A percentile compares a stretch with the other conserved stretches of the same genome.
phyloP scores from a whole-genome alignment of 2,113 vertebrate genomes.

The Tetrao urogallus region DNA sequence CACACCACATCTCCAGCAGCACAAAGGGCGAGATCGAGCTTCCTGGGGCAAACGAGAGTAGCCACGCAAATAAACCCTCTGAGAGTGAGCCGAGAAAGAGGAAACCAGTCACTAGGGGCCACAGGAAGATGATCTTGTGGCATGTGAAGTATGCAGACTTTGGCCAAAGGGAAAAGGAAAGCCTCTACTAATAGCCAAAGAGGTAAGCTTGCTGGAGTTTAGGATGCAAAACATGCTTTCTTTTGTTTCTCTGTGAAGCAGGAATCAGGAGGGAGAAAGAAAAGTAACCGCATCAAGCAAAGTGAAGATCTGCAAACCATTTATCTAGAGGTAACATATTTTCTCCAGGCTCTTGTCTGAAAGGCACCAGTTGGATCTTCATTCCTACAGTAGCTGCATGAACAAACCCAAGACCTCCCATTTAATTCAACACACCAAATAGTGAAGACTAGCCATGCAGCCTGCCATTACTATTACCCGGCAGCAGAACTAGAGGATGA shows the following conservation, averaged over 20 bases:
- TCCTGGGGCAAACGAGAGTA: background rate
- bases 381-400: background rate
- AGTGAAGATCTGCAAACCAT: background rate
- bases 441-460: background rate
- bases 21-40: accelerated
- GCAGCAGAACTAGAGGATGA: background rate
- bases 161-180: slow-evolving; percentile 26
- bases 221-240: background rate
- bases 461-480: background rate
- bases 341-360: background rate
- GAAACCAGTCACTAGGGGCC: background rate
- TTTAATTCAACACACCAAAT: background rate
- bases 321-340: background rate
- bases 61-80: background rate
- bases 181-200: background rate
- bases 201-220: background rate
- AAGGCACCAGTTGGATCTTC: background rate
- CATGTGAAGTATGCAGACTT: slow-evolving; percentile 32
- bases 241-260: background rate
- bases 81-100: background rate
- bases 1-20: background rate
- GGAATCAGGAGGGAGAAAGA: background rate
- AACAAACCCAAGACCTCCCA: background rate
- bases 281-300: background rate
- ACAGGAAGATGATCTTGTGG: slow-evolving; percentile 41